These are phyloP conservation scores for Proctacanthus coquilletti DNA, from an alignment of 1,140 invertebrate genomes.

Conservation along the genomic window DNA sequence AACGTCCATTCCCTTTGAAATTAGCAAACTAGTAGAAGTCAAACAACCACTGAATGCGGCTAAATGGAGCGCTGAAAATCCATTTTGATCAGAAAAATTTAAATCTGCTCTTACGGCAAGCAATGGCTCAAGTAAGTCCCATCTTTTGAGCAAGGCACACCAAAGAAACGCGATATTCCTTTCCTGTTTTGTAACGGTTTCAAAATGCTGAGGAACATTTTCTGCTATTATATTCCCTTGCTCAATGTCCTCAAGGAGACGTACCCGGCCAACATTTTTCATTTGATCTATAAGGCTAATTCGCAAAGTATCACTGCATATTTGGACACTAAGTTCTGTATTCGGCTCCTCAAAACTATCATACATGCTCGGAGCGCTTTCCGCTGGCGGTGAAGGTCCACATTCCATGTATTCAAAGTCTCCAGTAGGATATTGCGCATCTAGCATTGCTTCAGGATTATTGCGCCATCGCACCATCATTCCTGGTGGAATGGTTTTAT, in stretches of 20 bases:
- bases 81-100: conserved; percentile 47
- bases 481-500: conserved; percentile 30
- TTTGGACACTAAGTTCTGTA: conserved; percentile 51
- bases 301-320: conserved; percentile 55
- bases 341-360: conserved; percentile 55
- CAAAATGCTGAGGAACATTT: conserved; percentile 33
- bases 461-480: conserved; percentile 30
- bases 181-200: conserved; percentile 41
- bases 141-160: conserved; percentile 49
- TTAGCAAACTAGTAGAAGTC: conserved; percentile 49
- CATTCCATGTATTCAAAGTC: conserved; percentile 57
- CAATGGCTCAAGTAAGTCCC: conserved; percentile 43
- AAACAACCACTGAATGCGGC: conserved; percentile 60
- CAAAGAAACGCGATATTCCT: conserved; percentile 52
- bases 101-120: conserved; percentile 48
- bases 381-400: conserved; percentile 52
- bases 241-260: conserved; percentile 54
- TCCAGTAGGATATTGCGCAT: conserved; percentile 45
- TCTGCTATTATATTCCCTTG: conserved; percentile 40
- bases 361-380: conserved; percentile 54
- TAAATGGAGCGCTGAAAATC: conserved; percentile 52
- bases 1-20: conserved; percentile 48
- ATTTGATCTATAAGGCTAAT: conserved; percentile 54
- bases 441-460: conserved; percentile 42
- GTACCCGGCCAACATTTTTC: conserved; percentile 45